Evolutionary conservation across 2,797 vertebrate species (phyloP).

Genomic region (Ciconia nigra): DNA sequence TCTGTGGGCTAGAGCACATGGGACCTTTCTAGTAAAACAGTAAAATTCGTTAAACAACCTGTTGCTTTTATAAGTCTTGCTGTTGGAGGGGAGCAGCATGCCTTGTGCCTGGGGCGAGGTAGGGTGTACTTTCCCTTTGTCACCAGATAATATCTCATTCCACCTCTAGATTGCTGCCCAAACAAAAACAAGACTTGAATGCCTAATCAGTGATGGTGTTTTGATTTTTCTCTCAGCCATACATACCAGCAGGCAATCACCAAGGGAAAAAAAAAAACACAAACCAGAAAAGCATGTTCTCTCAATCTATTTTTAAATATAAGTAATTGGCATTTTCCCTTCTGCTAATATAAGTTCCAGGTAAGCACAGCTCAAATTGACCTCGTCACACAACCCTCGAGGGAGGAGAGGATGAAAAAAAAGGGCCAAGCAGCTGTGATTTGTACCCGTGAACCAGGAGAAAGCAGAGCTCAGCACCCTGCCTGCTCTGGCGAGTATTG

Average conservation of each 20-base stretch:
- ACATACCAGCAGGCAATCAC: conserved; percentile 70
- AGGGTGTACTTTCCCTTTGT: not conserved
- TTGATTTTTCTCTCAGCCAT: conserved; percentile 69
- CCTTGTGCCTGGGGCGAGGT: not conserved
- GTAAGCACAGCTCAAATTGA: conserved; percentile 41
- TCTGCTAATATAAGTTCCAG: conserved; percentile 38
- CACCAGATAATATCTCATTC: conserved; percentile 16
- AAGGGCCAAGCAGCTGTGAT: not conserved
- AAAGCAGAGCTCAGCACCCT: not conserved
- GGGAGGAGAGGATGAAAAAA: not conserved
- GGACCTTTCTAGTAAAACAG: not conserved
- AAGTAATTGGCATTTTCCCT: conserved; percentile 66
- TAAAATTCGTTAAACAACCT: not conserved
- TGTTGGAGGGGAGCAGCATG: not conserved
- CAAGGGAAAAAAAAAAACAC: not conserved
- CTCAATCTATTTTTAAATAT: conserved; percentile 70
- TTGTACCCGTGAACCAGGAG: not conserved
- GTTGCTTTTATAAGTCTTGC: not conserved
- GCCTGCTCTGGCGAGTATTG: accelerated
- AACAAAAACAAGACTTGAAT: conserved; percentile 68
- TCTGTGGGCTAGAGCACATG: not conserved
- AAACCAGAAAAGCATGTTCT: conserved; percentile 25
- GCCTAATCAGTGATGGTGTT: conserved; percentile 67
- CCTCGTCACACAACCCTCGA: conserved; percentile 26
- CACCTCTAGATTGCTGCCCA: conserved; percentile 60